These are phyloP conservation scores for Atherinosoma microstoma DNA, from an alignment of 2,797 vertebrate genomes.

Conservation along the genomic window DNA sequence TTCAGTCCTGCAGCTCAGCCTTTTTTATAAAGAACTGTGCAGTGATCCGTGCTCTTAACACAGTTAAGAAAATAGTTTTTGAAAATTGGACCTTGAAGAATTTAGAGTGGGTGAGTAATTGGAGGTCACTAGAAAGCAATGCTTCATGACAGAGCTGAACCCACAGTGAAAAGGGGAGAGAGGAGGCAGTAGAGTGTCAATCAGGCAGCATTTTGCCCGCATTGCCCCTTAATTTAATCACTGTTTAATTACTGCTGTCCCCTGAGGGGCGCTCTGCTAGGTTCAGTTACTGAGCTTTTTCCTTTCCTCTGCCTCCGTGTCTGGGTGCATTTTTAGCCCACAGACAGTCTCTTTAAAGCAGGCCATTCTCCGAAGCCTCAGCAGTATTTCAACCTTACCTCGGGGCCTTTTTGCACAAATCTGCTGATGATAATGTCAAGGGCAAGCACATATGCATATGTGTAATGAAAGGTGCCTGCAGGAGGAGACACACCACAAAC, in stretches of 20 bases:
- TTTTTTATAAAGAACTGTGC: conserved; percentile 63
- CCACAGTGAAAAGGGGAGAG: conserved; percentile 57
- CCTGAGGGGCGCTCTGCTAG: conserved; percentile 76
- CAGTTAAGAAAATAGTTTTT: conserved; percentile 76
- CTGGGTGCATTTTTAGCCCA: conserved; percentile 74
- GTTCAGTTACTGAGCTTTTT: conserved; percentile 79
- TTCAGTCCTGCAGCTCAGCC: conserved; percentile 49
- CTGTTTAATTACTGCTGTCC: conserved; percentile 86
- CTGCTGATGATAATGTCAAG: conserved; percentile 85
- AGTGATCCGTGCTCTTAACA: conserved; percentile 68
- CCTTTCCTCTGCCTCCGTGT: conserved; percentile 60
- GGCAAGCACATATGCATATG: conserved; percentile 80
- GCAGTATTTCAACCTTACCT: conserved; percentile 83
- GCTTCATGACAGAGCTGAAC: conserved; percentile 73
- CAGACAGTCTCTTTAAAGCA: conserved; percentile 74
- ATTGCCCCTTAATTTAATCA: conserved; percentile 87
- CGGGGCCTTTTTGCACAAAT: conserved; percentile 73
- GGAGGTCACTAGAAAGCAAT: conserved; percentile 81
- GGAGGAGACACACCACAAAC: conserved; percentile 62
- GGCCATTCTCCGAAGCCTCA: conserved; percentile 77
- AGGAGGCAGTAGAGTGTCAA: conserved; percentile 76
- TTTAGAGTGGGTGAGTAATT: conserved; percentile 79
- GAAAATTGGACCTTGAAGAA: conserved; percentile 79
- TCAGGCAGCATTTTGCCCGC: conserved; percentile 80
- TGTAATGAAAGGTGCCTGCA: conserved; percentile 67